Conservation (phyloP, 37 sponge, comb jelly and placozoan species). For the Beroe forskalii region DNA sequence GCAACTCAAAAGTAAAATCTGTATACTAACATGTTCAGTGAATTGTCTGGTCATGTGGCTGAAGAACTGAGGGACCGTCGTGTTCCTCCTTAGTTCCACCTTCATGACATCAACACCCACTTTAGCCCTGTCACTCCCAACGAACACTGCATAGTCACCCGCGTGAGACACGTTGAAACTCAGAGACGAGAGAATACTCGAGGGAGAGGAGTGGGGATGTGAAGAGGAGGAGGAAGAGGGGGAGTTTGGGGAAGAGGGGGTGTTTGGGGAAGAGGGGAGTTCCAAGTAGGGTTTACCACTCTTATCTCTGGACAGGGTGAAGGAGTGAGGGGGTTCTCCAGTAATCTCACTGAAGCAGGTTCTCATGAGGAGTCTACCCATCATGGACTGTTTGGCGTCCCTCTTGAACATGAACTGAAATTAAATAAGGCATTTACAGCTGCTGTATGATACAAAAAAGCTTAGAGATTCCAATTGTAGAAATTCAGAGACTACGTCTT, state of each 20-base stretch:
- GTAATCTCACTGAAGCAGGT: neutral
- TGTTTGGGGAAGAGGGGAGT: neutral
- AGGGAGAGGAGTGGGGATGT: neutral
- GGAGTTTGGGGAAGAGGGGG: neutral
- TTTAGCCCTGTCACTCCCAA: conserved; percentile 45
- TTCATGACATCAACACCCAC: conserved; percentile 92
- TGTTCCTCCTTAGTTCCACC: conserved; percentile 69
- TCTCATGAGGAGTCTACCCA: conserved; percentile 13
- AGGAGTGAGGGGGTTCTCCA: neutral
- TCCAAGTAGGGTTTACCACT: conserved; percentile 42
- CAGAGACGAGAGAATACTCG: neutral
- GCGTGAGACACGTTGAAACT: conserved; percentile 84
- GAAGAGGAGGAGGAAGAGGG: neutral
- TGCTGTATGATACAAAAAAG: no score
- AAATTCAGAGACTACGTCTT: no score
- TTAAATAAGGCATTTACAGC: no score
- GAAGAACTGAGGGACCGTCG: conserved; percentile 73
- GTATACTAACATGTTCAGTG: conserved; percentile 61
- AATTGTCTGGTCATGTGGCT: conserved; percentile 82
- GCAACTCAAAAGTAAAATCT: no score
- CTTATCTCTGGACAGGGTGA: conserved; percentile 1
- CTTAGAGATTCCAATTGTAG: no score
- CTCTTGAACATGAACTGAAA: conserved; percentile 49
- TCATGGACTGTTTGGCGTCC: conserved; percentile 54
- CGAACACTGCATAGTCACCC: conserved; percentile 67